Evolutionary conservation across 2,113 vertebrate genomes (phyloP).

Genomic region (Panthera uncia): DNA sequence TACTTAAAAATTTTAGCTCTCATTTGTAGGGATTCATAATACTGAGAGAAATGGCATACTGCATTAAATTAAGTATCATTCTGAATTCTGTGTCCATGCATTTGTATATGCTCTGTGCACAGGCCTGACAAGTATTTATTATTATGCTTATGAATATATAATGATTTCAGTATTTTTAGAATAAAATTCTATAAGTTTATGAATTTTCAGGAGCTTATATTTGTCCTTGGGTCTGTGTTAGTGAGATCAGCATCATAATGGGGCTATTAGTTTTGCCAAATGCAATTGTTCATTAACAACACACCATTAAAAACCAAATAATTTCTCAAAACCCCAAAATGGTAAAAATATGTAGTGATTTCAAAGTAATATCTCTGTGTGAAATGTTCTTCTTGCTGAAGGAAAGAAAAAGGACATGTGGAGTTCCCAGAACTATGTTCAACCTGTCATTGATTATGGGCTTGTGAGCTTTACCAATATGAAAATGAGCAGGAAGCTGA

Average conservation of each 20-base stretch:
- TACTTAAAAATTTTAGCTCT: neutral
- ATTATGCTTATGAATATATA: neutral
- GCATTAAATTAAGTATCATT: neutral
- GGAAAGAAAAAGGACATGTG: neutral
- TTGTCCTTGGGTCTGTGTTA: neutral
- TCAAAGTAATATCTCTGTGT: neutral
- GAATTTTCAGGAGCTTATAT: neutral
- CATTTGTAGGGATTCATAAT: neutral
- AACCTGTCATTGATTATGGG: neutral
- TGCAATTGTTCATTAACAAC: neutral
- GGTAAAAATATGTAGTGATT: neutral
- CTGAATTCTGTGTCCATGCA: neutral
- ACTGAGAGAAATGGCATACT: neutral
- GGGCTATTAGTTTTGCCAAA: neutral
- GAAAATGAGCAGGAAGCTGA: neutral
- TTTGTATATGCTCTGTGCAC: neutral
- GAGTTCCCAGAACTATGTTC: neutral
- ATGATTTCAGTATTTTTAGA: neutral
- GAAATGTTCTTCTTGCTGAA: neutral
- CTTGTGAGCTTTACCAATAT: neutral
- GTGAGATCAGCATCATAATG: neutral
- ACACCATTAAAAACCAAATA: neutral
- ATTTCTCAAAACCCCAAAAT: neutral
- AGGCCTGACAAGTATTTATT: neutral
- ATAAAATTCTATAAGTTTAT: neutral